These are phyloP conservation scores for Vanacampus margaritifer DNA, from an alignment of 2,113 vertebrate species.

Conservation along the genomic window DNA sequence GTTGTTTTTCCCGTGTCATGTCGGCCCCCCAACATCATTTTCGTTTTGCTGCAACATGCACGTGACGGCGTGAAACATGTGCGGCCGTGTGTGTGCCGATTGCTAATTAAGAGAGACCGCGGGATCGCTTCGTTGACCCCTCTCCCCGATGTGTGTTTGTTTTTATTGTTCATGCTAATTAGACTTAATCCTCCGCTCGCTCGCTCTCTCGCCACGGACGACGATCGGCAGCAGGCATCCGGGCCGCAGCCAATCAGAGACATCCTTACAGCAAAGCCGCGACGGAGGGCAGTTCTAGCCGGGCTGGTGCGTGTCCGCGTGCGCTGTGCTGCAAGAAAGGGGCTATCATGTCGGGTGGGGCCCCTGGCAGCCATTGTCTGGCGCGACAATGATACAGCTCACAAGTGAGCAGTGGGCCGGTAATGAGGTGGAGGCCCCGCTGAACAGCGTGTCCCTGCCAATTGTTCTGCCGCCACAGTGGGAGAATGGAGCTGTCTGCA, in stretches of 20 bases:
- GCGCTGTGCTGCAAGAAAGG: conserved; percentile 20
- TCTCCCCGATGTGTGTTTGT: conserved; percentile 51
- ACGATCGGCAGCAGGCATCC: conserved; percentile 39
- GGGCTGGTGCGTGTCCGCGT: conserved; percentile 17
- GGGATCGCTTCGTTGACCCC: conserved; percentile 58
- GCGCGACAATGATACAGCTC: conserved; percentile 66
- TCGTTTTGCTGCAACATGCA: conserved; percentile 10
- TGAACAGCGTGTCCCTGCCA: conserved; percentile 54
- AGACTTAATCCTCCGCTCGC: conserved; percentile 65
- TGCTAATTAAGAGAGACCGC: conserved; percentile 71
- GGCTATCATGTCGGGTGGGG: conserved; percentile 56
- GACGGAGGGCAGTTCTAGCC: conserved; percentile 16
- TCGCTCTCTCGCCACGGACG: conserved; percentile 27
- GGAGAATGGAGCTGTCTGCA: conserved; percentile 62
- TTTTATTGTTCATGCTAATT: conserved; percentile 75
- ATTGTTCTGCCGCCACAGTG: conserved; percentile 62
- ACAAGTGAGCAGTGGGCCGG: conserved; percentile 67
- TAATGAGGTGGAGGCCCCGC: conserved; percentile 64
- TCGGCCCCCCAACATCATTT: background rate
- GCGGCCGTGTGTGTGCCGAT: conserved; percentile 45
- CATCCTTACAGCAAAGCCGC: conserved; percentile 18
- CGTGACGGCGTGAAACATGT: conserved; percentile 3
- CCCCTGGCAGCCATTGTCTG: conserved; percentile 66
- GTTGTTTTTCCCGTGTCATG: too few species aligned
- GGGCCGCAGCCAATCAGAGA: conserved; percentile 43